Percentiles rank a stretch among this genome's conserved stretches.
Evolutionary conservation across 2,888 invertebrate genomes (phyloP).

Genomic region (Antheraea yamamai): DNA sequence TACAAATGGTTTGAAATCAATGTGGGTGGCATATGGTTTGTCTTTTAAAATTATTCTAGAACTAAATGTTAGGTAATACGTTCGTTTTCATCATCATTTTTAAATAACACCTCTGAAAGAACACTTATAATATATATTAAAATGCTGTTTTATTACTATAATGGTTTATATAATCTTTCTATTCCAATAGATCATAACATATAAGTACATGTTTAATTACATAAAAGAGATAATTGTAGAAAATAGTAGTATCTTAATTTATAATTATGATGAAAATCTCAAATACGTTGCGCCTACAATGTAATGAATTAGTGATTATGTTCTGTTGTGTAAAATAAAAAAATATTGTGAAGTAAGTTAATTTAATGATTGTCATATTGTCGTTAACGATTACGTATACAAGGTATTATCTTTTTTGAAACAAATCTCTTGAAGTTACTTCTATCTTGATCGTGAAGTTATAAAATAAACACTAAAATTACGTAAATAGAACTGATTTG

Average conservation of each 20-base stretch:
- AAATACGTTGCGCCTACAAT: constrained; percentile 9
- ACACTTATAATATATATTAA: constrained; percentile 15
- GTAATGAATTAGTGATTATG: constrained; percentile 17
- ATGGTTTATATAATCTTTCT: constrained; percentile 30
- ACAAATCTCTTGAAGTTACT: constrained; percentile 73
- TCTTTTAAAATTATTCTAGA: constrained; percentile 9
- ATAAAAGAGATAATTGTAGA: not conserved
- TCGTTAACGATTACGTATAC: constrained; percentile 49
- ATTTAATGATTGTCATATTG: constrained; percentile 39
- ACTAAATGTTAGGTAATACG: constrained; percentile 9
- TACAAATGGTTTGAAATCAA: constrained; percentile 54
- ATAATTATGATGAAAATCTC: constrained; percentile 2
- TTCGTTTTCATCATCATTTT: constrained; percentile 20
- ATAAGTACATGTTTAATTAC: constrained; percentile 19
- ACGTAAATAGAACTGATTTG: constrained; percentile 36
- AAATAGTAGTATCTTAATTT: not conserved
- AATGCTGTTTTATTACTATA: constrained; percentile 22
- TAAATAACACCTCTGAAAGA: constrained; percentile 25
- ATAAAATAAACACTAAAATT: constrained; percentile 75
- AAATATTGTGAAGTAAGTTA: constrained; percentile 52
- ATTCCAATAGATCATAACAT: constrained; percentile 23
- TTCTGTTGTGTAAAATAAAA: constrained; percentile 32
- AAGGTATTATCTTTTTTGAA: constrained; percentile 64
- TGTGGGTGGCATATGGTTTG: constrained; percentile 38
- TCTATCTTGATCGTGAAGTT: constrained; percentile 76